Base-by-base conservation (phyloP, 2,888 invertebrate genomes). In the Villa cingulata region DNA sequence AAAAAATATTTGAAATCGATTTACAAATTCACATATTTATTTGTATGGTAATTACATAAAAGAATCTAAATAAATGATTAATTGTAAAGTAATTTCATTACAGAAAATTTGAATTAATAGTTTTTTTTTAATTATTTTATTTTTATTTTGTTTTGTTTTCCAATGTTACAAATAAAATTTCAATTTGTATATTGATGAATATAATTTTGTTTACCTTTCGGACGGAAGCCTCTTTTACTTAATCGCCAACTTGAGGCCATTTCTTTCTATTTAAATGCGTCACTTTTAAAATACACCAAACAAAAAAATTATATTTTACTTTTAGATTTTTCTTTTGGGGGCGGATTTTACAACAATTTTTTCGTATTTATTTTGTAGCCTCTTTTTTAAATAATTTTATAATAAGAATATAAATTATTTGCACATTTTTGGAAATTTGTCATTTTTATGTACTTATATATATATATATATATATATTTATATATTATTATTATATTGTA, bases 161-260 rank as follows among this genome's bases (percentile, higher is more conserved):
- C n/a, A n/a, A n/a, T n/a, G n/a, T n/a, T n/a, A n/a, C n/a, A n/a
- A n/a, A n/a, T n/a, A n/a, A n/a, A n/a, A n/a, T n/a, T n/a, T n/a
- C n/a, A n/a, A n/a, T n/a, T n/a, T n/a, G n/a, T n/a, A n/a, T n/a
- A n/a, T n/a, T n/a, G n/a, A n/a, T n/a, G n/a, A n/a, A n/a, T n/a
- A n/a, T n/a, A n/a, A 12, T 32, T 43, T 43, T 57, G 55, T 56
- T 59, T 65, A 68, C 68, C 68, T 65, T 65, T 65, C 51, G 65
- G 60, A 58, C 65, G 66, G 58, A 62, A 59, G 58, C 60, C 64
- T 54, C 65, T 62, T 56, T 66, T 68, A 50, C 65, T 63, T 56
- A 63, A 65, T 57, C 68, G 64, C 66, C 68, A 68, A 62, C 62
- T 66, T 57, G 66, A 65, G 53, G 68, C 64, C 66, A 66, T 68